Evolutionary conservation across 2,888 invertebrate species (phyloP).

Genomic region (Diadegma fenestrale): DNA sequence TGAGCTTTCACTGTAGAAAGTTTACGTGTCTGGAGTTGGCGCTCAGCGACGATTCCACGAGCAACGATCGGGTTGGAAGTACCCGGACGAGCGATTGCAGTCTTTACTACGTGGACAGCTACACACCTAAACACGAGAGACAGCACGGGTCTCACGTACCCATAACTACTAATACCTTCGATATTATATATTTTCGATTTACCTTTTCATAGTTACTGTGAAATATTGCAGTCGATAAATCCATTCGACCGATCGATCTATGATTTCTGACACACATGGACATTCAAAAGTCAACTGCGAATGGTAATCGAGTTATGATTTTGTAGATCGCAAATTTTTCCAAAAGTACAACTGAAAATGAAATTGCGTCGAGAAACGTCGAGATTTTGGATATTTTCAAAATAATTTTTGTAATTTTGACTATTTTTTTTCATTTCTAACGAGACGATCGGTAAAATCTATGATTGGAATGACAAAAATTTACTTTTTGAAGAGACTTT

Average conservation of each 20-base stretch:
- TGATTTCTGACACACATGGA: constrained; percentile 51
- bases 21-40: constrained; percentile 37
- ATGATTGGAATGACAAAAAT: too few species aligned
- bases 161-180: constrained; percentile 61
- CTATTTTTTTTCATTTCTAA: too few species aligned
- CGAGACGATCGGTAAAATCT: too few species aligned
- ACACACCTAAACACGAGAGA: constrained; percentile 28
- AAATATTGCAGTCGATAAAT: constrained; percentile 52
- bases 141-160: constrained; percentile 48
- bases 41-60: constrained; percentile 44
- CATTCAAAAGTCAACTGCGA: constrained; percentile 19
- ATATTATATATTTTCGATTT: constrained; percentile 52
- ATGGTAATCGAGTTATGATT: neutral
- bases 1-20: constrained; percentile 70
- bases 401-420: too few species aligned
- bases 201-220: constrained; percentile 3
- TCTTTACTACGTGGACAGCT: constrained; percentile 58
- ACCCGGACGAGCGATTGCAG: constrained; percentile 59
- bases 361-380: too few species aligned
- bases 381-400: too few species aligned
- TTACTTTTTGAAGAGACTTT: too few species aligned
- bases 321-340: neutral
- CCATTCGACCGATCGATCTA: constrained; percentile 43
- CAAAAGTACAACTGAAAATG: too few species aligned
- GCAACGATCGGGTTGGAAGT: constrained; percentile 65